Conservation (phyloP, 2,888 invertebrate species). For the Plagodis pulveraria region DNA sequence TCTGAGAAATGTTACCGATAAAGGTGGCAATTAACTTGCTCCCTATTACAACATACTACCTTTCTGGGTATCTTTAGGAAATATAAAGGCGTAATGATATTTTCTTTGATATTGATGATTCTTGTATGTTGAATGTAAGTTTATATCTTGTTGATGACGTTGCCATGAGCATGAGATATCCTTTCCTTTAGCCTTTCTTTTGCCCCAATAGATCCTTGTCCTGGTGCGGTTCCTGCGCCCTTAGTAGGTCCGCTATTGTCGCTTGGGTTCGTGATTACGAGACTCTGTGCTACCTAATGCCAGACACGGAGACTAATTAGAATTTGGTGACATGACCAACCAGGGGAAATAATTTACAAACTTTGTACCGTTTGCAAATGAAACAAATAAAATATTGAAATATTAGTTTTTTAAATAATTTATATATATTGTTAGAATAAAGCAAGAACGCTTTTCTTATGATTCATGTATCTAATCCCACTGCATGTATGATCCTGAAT, state of each 20-base stretch:
- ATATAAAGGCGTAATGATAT: too few relatives aligned
- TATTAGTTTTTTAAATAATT: background rate
- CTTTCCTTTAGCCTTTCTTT: background rate
- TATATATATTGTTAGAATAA: background rate
- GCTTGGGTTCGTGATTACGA: constrained; percentile 52
- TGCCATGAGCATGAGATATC: too few relatives aligned
- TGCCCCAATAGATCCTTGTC: constrained; percentile 3
- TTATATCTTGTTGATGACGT: too few relatives aligned
- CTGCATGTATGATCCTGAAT: too few relatives aligned
- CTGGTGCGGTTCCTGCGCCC: constrained; percentile 21
- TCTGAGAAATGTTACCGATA: too few relatives aligned
- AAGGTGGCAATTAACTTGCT: too few relatives aligned
- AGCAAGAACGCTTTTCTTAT: too few relatives aligned
- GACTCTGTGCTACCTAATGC: constrained; percentile 71
- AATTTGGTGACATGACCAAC: constrained; percentile 78
- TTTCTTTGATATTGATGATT: too few relatives aligned
- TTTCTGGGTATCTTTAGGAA: too few relatives aligned
- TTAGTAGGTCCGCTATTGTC: constrained; percentile 41
- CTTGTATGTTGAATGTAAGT: too few relatives aligned
- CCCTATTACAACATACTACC: too few relatives aligned
- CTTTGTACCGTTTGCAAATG: constrained; percentile 61
- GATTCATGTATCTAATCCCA: too few relatives aligned
- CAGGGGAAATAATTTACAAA: constrained; percentile 59
- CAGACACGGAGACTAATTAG: constrained; percentile 82
- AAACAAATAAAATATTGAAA: background rate